These are phyloP conservation scores for Lontra canadensis DNA, from an alignment of 2,113 vertebrate genomes.

Conservation along the genomic window DNA sequence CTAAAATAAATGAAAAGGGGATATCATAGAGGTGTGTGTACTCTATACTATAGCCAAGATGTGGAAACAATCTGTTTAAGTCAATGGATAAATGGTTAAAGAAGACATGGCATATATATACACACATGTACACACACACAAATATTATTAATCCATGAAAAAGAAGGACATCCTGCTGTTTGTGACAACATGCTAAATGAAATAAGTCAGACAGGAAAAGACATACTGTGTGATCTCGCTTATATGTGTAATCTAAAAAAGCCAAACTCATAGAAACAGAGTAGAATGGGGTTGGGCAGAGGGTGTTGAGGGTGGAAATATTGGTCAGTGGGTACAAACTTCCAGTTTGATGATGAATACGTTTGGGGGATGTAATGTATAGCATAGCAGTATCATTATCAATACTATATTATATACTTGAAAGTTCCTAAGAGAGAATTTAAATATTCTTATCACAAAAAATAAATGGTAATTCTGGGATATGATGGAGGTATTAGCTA, in stretches of 20 bases:
- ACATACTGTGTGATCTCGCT: not conserved
- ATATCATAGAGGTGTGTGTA: not conserved
- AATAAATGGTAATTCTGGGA: not conserved
- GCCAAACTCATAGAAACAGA: not conserved
- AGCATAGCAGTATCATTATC: not conserved
- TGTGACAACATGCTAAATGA: not conserved
- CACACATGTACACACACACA: not conserved
- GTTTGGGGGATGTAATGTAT: not conserved
- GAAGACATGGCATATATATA: not conserved
- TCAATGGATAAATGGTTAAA: not conserved
- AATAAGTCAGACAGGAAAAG: not conserved
- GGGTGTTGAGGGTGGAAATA: not conserved
- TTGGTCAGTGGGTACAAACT: not conserved
- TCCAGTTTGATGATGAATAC: not conserved
- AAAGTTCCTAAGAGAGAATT: not conserved
- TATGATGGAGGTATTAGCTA: not conserved
- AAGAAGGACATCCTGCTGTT: not conserved
- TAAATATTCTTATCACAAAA: not conserved
- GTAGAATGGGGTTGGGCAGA: not conserved
- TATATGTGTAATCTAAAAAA: not conserved
- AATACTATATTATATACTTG: not conserved
- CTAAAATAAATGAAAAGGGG: not conserved
- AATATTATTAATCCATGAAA: not conserved
- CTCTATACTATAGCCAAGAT: not conserved
- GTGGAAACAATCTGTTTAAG: not conserved